Evolutionary conservation across 2,888 invertebrate genomes (phyloP).

Genomic region (Lasioglossum marginatum): DNA sequence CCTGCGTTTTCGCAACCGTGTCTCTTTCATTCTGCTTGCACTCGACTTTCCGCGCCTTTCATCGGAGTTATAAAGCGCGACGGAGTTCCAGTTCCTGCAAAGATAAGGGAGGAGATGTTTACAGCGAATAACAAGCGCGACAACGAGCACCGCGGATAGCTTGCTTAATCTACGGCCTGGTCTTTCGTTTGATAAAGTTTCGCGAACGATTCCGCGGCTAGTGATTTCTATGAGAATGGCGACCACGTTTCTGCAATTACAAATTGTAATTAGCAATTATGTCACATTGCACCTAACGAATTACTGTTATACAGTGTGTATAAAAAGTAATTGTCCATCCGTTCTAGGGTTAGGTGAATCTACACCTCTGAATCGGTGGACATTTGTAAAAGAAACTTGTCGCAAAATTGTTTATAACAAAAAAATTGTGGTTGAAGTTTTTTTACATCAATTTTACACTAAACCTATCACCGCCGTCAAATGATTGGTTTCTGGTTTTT

Average conservation of each 20-base stretch:
- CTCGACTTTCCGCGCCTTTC: slow-evolving; percentile 48
- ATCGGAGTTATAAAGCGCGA: slow-evolving; percentile 51
- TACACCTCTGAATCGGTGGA: no score
- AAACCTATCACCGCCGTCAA: no score
- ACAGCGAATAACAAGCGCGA: slow-evolving; percentile 73
- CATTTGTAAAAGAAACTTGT: no score
- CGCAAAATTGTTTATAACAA: no score
- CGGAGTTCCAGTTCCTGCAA: slow-evolving; percentile 71
- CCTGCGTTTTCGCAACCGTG: slow-evolving; percentile 10
- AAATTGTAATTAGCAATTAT: slow-evolving; percentile 1
- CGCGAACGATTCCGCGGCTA: background rate
- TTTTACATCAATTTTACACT: no score
- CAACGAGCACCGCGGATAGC: slow-evolving; percentile 58
- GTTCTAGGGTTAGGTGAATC: no score
- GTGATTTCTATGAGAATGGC: background rate
- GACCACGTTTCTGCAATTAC: background rate
- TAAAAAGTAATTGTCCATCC: no score
- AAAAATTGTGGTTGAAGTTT: no score
- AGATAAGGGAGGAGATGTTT: slow-evolving; percentile 76
- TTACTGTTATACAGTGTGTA: background rate
- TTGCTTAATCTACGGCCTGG: slow-evolving; percentile 28
- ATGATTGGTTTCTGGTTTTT: no score
- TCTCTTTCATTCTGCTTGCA: slow-evolving; percentile 37
- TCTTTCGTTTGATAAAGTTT: slow-evolving; percentile 13
- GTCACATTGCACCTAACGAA: background rate